Conservation (phyloP, 1,140 invertebrate species). For the Belonocnema kinseyi region DNA sequence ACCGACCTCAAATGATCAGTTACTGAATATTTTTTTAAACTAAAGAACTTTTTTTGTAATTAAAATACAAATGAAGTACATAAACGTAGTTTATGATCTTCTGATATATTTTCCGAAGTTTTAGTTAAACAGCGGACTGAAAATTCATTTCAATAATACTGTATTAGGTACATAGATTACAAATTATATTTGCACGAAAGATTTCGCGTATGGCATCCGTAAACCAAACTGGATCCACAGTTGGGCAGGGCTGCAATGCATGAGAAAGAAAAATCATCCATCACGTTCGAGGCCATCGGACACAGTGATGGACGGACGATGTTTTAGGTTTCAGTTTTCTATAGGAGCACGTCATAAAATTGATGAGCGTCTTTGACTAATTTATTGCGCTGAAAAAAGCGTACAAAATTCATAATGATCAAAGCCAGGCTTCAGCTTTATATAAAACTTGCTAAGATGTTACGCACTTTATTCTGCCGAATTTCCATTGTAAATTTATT, state of each 20-base stretch:
- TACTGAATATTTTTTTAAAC: no score
- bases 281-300: slow-evolving; percentile 72
- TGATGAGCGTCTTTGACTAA: slow-evolving; percentile 74
- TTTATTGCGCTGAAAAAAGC: slow-evolving; percentile 69
- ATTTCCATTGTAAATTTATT: background rate
- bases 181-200: no score
- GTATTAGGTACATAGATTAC: no score
- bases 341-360: slow-evolving; percentile 66
- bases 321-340: slow-evolving; percentile 69
- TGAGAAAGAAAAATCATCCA: slow-evolving; percentile 72
- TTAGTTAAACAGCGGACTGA: no score
- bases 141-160: background rate
- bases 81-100: no score
- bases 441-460: slow-evolving; percentile 32
- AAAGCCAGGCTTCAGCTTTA: slow-evolving; percentile 38
- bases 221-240: slow-evolving; percentile 31
- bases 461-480: background rate
- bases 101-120: no score
- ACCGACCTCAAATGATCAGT: no score
- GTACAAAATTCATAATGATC: slow-evolving; percentile 70
- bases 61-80: no score
- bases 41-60: no score
- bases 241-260: slow-evolving; percentile 43
- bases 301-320: slow-evolving; percentile 68
- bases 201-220: background rate